Conservation (phyloP, 2,888 invertebrate genomes). For the Parnassius mnemosyne region DNA sequence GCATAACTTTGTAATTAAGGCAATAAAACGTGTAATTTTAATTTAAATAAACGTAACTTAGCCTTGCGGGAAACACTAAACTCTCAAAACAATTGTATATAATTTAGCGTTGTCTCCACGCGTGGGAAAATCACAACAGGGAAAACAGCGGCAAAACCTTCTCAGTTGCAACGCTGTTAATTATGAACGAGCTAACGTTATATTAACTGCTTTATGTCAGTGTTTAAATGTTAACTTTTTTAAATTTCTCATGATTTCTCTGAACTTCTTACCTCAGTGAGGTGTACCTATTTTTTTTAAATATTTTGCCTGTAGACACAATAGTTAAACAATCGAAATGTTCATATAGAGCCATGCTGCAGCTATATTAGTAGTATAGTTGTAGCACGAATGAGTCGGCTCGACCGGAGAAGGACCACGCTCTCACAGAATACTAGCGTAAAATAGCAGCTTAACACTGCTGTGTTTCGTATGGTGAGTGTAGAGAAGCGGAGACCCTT, state of each 20-base stretch:
- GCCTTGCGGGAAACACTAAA: slow-evolving; percentile 10
- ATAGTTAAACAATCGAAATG: no score
- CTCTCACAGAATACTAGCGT: no score
- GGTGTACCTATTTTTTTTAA: no score
- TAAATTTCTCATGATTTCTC: slow-evolving; percentile 14
- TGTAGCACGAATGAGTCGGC: no score
- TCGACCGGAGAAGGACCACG: no score
- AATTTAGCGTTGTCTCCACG: slow-evolving; percentile 11
- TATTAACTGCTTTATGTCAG: slow-evolving; percentile 7
- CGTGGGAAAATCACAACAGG: slow-evolving; percentile 11
- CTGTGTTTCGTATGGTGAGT: no score
- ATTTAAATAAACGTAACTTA: slow-evolving; percentile 15
- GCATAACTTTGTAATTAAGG: slow-evolving; percentile 20
- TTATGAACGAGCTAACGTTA: slow-evolving; percentile 22
- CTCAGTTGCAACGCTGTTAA: slow-evolving; percentile 12
- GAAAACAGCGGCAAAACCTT: slow-evolving; percentile 19
- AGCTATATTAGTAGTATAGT: no score
- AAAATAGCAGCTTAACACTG: no score
- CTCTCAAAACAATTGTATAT: slow-evolving; percentile 12
- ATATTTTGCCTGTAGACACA: no score
- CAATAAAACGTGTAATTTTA: slow-evolving; percentile 3
- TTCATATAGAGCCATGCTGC: no score
- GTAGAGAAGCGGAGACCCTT: no score
- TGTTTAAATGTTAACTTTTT: slow-evolving; percentile 7
- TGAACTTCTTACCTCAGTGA: no score